These are phyloP conservation scores for Timema cristinae DNA, from an alignment of 2,888 invertebrate genomes.

Conservation along the genomic window DNA sequence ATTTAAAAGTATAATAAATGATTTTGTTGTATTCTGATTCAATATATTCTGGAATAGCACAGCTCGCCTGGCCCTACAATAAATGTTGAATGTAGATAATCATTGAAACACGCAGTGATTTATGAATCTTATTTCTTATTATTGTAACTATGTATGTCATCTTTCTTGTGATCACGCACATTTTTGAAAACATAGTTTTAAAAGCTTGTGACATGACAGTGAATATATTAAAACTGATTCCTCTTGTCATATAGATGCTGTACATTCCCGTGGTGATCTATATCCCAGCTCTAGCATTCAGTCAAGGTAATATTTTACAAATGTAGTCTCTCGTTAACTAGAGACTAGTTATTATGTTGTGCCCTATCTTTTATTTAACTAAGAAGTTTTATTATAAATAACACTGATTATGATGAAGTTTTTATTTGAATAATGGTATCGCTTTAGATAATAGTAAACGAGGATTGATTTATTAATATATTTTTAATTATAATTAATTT, in stretches of 20 bases:
- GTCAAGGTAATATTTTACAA: slow-evolving; percentile 57
- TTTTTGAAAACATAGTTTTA: background rate
- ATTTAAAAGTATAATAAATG: too few species aligned
- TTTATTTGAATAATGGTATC: background rate
- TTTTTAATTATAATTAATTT: too few species aligned
- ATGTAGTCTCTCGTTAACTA: slow-evolving; percentile 2
- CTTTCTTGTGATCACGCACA: background rate
- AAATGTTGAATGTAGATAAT: too few species aligned
- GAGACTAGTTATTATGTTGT: background rate
- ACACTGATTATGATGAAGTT: too few species aligned
- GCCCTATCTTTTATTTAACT: background rate
- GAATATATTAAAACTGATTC: background rate
- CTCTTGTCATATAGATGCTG: slow-evolving; percentile 47
- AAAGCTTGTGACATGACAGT: too few species aligned
- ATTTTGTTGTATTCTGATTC: too few species aligned
- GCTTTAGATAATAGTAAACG: background rate
- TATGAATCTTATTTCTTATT: too few species aligned
- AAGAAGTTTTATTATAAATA: too few species aligned
- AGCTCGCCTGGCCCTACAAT: too few species aligned
- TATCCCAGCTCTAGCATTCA: slow-evolving; percentile 81
- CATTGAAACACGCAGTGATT: too few species aligned
- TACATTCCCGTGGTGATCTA: slow-evolving; percentile 83
- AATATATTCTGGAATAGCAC: too few species aligned
- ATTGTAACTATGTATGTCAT: background rate
- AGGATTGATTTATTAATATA: background rate